Evolutionary conservation across 2,888 invertebrate genomes (phyloP).

Genomic region (Drosophila mettleri): DNA sequence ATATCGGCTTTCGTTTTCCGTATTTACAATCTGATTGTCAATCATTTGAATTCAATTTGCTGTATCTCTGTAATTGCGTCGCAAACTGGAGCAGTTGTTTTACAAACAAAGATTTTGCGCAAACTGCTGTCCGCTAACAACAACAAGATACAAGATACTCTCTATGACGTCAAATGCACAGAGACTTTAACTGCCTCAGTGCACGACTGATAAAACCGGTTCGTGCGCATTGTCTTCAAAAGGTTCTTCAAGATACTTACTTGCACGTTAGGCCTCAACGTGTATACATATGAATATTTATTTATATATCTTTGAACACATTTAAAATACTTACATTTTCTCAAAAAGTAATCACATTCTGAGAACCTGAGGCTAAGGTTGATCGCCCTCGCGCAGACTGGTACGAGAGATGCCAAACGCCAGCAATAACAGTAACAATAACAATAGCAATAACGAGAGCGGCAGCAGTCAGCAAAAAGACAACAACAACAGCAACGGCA

Average conservation of each 20-base stretch:
- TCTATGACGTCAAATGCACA: constrained; percentile 49
- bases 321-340: constrained; percentile 44
- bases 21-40: constrained; percentile 44
- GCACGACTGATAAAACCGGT: constrained; percentile 62
- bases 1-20: constrained; percentile 39
- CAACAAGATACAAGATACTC: constrained; percentile 24
- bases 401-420: constrained; percentile 63
- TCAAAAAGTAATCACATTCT: constrained; percentile 54
- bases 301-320: constrained; percentile 15
- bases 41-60: constrained; percentile 37
- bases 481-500: constrained; percentile 23
- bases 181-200: constrained; percentile 30
- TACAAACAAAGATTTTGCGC: constrained; percentile 27
- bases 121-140: constrained; percentile 16
- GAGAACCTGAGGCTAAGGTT: constrained; percentile 64
- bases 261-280: constrained; percentile 3
- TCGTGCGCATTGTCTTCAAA: constrained; percentile 56
- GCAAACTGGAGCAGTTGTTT: constrained; percentile 51
- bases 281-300: neutral
- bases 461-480: constrained; percentile 17
- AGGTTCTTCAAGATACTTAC: constrained; percentile 18
- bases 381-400: constrained; percentile 78
- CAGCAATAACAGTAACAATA: constrained; percentile 25
- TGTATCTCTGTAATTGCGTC: constrained; percentile 41
- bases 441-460: constrained; percentile 17